Evolutionary conservation across 1,140 invertebrate genomes (phyloP).

Genomic region (Temnothorax curvispinosus): DNA sequence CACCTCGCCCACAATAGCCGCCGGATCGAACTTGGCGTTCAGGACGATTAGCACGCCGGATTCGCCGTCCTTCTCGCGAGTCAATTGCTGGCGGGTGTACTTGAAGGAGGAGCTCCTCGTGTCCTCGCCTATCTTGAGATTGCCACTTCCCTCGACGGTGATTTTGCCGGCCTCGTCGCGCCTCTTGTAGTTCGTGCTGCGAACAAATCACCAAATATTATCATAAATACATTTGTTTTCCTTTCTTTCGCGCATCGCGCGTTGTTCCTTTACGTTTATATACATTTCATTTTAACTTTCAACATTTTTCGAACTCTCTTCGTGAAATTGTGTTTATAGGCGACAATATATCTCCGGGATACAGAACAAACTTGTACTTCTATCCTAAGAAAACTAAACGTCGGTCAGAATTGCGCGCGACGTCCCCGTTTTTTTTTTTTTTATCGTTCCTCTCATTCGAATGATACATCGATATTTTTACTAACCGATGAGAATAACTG

Average conservation of each 20-base stretch:
- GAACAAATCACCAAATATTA: slow-evolving; percentile 66
- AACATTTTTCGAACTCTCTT: background rate
- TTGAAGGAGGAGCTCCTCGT: slow-evolving; percentile 90
- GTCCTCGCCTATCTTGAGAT: slow-evolving; percentile 88
- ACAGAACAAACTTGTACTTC: background rate
- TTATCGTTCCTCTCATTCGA: background rate
- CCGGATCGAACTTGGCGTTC: slow-evolving; percentile 86
- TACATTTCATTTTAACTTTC: background rate
- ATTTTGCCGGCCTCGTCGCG: slow-evolving; percentile 90
- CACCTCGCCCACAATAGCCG: slow-evolving; percentile 87
- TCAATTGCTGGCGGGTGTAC: slow-evolving; percentile 88
- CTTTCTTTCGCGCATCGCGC: background rate
- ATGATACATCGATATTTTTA: background rate
- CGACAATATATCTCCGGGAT: background rate
- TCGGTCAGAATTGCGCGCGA: background rate
- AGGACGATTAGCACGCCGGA: slow-evolving; percentile 86
- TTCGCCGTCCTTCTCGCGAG: slow-evolving; percentile 87
- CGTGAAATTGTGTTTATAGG: background rate
- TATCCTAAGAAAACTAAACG: background rate
- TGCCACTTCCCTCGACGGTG: slow-evolving; percentile 90
- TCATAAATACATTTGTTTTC: background rate
- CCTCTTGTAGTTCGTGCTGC: slow-evolving; percentile 88
- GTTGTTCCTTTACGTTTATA: background rate
- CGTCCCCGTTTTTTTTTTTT: background rate
- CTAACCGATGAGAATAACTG: background rate